Percentiles rank a stretch among this genome's conserved stretches.
phyloP scores from a whole-genome alignment of 2,113 vertebrate species.

The Isurus oxyrinchus region DNA sequence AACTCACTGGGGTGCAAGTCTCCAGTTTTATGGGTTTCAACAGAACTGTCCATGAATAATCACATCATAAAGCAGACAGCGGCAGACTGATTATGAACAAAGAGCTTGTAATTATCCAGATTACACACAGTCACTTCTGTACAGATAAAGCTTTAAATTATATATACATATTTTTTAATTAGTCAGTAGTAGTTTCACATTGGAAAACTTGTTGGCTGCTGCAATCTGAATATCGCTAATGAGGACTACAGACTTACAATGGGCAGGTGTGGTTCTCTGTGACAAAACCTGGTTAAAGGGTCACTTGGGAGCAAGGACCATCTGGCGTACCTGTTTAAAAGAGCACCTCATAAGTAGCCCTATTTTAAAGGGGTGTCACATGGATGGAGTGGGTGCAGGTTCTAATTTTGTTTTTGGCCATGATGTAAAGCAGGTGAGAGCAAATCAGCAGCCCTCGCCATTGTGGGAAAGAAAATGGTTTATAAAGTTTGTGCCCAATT shows the following conservation, averaged over 20 bases:
- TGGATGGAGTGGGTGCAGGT: too few species aligned
- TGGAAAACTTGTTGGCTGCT: background rate
- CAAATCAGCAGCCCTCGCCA: too few species aligned
- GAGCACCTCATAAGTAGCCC: too few species aligned
- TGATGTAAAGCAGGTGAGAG: too few species aligned
- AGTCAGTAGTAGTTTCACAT: constrained; percentile 1
- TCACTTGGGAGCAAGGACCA: background rate
- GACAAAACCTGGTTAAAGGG: background rate
- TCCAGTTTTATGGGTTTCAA: background rate
- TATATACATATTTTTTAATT: background rate
- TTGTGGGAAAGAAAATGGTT: too few species aligned
- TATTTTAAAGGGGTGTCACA: too few species aligned
- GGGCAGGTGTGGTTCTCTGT: background rate
- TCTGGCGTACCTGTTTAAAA: background rate
- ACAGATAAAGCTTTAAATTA: constrained; percentile 15
- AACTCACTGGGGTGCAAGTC: background rate
- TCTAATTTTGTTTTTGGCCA: too few species aligned
- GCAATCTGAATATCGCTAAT: background rate
- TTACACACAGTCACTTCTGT: background rate
- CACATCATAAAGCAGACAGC: background rate
- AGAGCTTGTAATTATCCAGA: background rate
- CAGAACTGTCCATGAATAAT: background rate
- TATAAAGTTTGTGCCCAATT: too few species aligned
- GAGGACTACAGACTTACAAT: background rate
- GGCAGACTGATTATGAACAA: background rate